Evolutionary conservation across 2,113 vertebrate genomes (phyloP), one percentile per base, ranked within the genome.

Genomic region (Catharus minimus): DNA sequence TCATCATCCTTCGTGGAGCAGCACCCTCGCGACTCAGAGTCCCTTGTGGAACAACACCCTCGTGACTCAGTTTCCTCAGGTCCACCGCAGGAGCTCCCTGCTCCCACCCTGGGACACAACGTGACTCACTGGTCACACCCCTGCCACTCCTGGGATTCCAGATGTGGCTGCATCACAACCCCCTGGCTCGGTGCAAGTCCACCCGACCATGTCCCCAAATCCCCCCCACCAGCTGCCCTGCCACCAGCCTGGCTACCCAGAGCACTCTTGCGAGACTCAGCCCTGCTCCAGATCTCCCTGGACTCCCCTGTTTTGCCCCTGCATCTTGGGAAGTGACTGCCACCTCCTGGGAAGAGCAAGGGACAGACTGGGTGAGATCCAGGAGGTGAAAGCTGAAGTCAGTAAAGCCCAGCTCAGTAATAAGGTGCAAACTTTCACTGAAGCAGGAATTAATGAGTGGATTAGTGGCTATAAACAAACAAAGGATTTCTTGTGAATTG

Each of bases 341-440:
- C 78, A 74, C 71, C 53, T 81, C 44, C 92, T 56, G 92, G 83
- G 66, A 65, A 55, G 28, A 30, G 0, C 9, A 28, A 57, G 28
- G 50, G 58, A 61, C 20, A 10, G 64, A 43, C 18, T 72, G 92
- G 74, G 20, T 24, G 90, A 52, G 46, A 46, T 44, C 55, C 67
- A 33, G 28, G 62, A 24, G 18, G 11, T 62, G 50, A 43, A 76
- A 79, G 27, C 18, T n/a, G 60, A 32, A 82, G 49, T 47, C 76
- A 61, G 1, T 68, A 21, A 49, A 75, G 28, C 49, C 32, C 44
- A 41, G 67, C 68, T 88, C 52, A 9, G 23, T 38, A 83, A 86
- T n/a, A 30, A 81, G 56, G 73, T 47, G 73, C 39, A 71, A 88
- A 67, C 86, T 92, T 94, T 90, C 60, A 57, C 79, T 77, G 43